Conservation (phyloP, 2,888 invertebrate species). For the Junonia oenone region DNA sequence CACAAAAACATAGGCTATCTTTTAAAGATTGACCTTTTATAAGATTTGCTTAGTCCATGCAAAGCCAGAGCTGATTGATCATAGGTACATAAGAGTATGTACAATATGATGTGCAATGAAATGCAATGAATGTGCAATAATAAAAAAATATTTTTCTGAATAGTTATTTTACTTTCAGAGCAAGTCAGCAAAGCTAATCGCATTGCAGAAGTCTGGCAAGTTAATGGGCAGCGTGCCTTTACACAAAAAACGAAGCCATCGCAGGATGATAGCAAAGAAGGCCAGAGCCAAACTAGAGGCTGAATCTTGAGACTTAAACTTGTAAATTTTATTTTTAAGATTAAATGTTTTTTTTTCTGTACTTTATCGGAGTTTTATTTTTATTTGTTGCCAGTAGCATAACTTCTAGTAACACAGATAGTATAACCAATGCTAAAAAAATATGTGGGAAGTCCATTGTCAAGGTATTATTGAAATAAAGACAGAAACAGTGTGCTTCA, state of each 20-base stretch:
- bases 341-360: not conserved
- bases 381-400: too few relatives aligned
- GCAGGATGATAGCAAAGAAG: constrained; percentile 56
- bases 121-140: too few relatives aligned
- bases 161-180: constrained; percentile 54
- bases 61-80: too few relatives aligned
- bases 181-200: constrained; percentile 67
- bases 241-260: constrained; percentile 58
- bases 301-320: constrained; percentile 5
- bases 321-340: not conserved
- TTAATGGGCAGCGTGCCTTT: constrained; percentile 59
- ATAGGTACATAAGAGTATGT: too few relatives aligned
- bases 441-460: too few relatives aligned
- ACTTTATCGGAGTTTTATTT: not conserved
- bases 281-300: constrained; percentile 45
- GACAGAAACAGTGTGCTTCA: constrained; percentile 66
- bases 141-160: too few relatives aligned
- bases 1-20: too few relatives aligned
- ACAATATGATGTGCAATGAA: too few relatives aligned
- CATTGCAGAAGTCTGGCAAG: constrained; percentile 63
- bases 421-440: too few relatives aligned
- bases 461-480: constrained; percentile 33
- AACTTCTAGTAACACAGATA: too few relatives aligned
- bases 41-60: too few relatives aligned
- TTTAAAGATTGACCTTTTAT: too few relatives aligned